Percentiles rank a stretch among this genome's conserved stretches.
These are phyloP conservation scores for Neoseiulus cucumeris DNA, from an alignment of 1,140 invertebrate genomes.

Conservation along the genomic window DNA sequence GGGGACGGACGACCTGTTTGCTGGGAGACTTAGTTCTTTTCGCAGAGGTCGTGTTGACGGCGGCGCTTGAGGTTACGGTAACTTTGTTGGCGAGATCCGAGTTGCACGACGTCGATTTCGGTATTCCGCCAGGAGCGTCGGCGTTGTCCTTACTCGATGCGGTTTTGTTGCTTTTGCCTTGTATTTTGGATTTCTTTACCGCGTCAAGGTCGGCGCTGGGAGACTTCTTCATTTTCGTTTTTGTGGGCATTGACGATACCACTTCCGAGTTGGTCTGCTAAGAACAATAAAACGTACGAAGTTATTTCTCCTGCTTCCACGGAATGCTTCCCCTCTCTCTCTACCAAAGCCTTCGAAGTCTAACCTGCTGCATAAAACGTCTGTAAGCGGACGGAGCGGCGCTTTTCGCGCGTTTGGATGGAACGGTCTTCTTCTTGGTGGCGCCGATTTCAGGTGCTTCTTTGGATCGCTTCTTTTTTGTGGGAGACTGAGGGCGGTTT, in stretches of 20 bases:
- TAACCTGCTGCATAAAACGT: conserved; percentile 4
- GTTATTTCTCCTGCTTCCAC: too few species aligned
- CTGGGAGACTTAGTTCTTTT: conserved; percentile 8
- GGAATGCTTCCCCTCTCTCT: too few species aligned
- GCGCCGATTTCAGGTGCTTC: not conserved
- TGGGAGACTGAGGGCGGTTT: conserved; percentile 8
- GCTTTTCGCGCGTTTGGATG: conserved; percentile 7
- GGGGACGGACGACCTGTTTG: conserved; percentile 11
- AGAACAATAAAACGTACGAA: too few species aligned
- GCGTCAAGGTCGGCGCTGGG: conserved; percentile 2
- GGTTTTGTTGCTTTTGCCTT: not conserved
- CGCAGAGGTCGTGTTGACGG: not conserved
- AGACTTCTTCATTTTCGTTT: conserved; percentile 8
- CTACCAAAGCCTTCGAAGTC: too few species aligned
- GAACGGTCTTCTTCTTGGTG: not conserved
- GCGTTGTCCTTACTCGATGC: conserved; percentile 1
- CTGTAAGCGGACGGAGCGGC: conserved; percentile 7
- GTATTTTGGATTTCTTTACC: not conserved
- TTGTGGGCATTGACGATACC: not conserved
- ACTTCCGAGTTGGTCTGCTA: not conserved
- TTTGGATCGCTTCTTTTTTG: not conserved
- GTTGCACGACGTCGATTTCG: conserved; percentile 1
- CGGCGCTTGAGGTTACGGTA: not conserved
- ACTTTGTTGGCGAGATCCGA: not conserved
- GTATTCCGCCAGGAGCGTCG: not conserved